Evolutionary conservation across 2,113 vertebrate genomes (phyloP).

Genomic region (Reinhardtius hippoglossoides): DNA sequence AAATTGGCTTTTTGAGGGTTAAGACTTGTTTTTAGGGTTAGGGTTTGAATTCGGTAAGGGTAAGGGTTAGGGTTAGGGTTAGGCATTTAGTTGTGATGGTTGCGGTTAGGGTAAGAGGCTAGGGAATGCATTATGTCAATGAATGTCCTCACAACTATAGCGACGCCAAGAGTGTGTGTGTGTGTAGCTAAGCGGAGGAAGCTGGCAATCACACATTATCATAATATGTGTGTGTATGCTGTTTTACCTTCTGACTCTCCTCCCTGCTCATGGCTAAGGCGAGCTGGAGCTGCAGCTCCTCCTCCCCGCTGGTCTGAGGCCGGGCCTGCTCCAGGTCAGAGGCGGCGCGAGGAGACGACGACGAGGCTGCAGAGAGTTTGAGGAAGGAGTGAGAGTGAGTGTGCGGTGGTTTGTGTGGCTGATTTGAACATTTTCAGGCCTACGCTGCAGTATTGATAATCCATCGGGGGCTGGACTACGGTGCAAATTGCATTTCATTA

Average conservation of each 20-base stretch:
- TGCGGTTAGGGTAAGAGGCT: too few species aligned
- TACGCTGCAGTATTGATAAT: slow-evolving; percentile 54
- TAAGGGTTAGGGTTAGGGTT: too few species aligned
- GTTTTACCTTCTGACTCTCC: slow-evolving; percentile 90
- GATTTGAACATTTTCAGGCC: slow-evolving; percentile 48
- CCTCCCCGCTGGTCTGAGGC: slow-evolving; percentile 94
- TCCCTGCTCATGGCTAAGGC: slow-evolving; percentile 96
- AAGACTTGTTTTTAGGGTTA: too few species aligned
- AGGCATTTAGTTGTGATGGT: too few species aligned
- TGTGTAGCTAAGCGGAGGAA: not conserved
- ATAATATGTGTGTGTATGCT: not conserved
- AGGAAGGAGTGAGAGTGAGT: not conserved
- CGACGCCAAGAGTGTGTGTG: not conserved
- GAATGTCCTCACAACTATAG: too few species aligned
- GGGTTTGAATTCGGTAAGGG: too few species aligned
- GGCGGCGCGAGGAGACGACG: slow-evolving; percentile 87
- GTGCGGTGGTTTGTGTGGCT: slow-evolving; percentile 2
- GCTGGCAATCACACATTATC: slow-evolving; percentile 2
- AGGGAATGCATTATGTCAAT: too few species aligned
- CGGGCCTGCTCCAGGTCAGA: slow-evolving; percentile 95
- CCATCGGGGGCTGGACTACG: slow-evolving; percentile 35
- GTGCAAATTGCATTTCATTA: slow-evolving; percentile 37
- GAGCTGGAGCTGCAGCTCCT: slow-evolving; percentile 94
- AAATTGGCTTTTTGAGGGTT: too few species aligned
- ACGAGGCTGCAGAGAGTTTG: slow-evolving; percentile 83